Evolutionary conservation across 2,888 invertebrate genomes (phyloP).

Genomic region (Tinea pellionella): DNA sequence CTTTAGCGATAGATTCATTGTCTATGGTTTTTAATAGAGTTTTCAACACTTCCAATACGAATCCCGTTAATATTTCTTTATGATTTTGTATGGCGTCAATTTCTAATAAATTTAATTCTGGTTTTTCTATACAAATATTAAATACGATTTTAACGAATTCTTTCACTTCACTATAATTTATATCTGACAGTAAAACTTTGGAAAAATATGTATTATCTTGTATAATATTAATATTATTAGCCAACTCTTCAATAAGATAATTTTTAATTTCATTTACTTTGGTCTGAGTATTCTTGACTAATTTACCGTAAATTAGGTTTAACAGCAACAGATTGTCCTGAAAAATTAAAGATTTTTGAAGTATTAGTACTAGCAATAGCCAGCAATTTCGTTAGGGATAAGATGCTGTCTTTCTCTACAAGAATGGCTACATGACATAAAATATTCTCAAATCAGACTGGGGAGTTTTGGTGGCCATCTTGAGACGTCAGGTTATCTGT

Average conservation of each 20-base stretch:
- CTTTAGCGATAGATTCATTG: constrained; percentile 36
- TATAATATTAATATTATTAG: constrained; percentile 22
- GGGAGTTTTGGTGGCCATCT: too few relatives aligned
- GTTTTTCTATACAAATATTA: constrained; percentile 30
- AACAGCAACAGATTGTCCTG: constrained; percentile 45
- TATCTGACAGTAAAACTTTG: constrained; percentile 36
- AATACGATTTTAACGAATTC: constrained; percentile 39
- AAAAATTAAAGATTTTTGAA: constrained; percentile 21
- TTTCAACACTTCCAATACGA: constrained; percentile 42
- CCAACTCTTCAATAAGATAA: constrained; percentile 37
- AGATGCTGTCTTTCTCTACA: too few relatives aligned
- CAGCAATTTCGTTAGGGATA: too few relatives aligned
- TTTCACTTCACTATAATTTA: constrained; percentile 38
- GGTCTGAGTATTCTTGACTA: constrained; percentile 20
- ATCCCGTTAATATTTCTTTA: constrained; percentile 33
- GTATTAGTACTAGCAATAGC: too few relatives aligned
- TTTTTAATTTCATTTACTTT: constrained; percentile 29
- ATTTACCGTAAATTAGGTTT: constrained; percentile 32
- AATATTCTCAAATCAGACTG: too few relatives aligned
- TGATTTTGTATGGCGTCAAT: constrained; percentile 34
- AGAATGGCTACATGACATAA: too few relatives aligned
- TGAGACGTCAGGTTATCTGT: too few relatives aligned
- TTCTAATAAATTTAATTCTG: constrained; percentile 28
- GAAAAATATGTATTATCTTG: constrained; percentile 28
- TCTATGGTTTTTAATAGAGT: constrained; percentile 38